Percentiles rank a stretch among this genome's conserved stretches.
Evolutionary conservation across 2,113 vertebrate genomes (phyloP).

Genomic region (Suncus etruscus): DNA sequence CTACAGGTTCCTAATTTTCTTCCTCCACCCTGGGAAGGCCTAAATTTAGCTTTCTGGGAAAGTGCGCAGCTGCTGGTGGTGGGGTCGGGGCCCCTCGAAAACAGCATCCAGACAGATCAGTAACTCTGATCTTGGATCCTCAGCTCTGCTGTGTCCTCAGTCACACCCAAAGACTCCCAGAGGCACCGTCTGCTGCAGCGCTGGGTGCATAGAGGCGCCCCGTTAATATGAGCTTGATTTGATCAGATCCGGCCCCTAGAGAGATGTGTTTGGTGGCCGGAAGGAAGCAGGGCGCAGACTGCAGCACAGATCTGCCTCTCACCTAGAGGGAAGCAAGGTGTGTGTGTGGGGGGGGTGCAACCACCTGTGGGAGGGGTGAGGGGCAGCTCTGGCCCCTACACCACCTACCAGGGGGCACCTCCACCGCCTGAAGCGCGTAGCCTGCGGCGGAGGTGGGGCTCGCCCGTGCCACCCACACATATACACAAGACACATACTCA

Average conservation of each 20-base stretch:
- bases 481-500: no score
- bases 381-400: not conserved
- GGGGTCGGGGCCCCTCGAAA: not conserved
- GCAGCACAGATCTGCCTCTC: not conserved
- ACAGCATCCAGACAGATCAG: not conserved
- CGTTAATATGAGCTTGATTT: conserved; percentile 44
- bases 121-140: conserved; percentile 52
- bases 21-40: conserved; percentile 27
- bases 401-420: not conserved
- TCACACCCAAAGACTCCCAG: conserved; percentile 74
- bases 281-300: not conserved
- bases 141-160: conserved; percentile 51
- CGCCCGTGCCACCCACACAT: not conserved
- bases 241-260: conserved; percentile 57
- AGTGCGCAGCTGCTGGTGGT: not conserved
- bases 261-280: not conserved
- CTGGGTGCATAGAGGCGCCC: conserved; percentile 50
- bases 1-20: conserved; percentile 34
- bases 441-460: not conserved
- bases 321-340: not conserved
- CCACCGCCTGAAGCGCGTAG: not conserved
- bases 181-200: conserved; percentile 73
- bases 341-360: conserved; percentile 69
- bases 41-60: conserved; percentile 28
- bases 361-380: conserved; percentile 76